Evolutionary conservation across 2,797 vertebrate genomes (phyloP).

Genomic region (Moxostoma hubbsi): DNA sequence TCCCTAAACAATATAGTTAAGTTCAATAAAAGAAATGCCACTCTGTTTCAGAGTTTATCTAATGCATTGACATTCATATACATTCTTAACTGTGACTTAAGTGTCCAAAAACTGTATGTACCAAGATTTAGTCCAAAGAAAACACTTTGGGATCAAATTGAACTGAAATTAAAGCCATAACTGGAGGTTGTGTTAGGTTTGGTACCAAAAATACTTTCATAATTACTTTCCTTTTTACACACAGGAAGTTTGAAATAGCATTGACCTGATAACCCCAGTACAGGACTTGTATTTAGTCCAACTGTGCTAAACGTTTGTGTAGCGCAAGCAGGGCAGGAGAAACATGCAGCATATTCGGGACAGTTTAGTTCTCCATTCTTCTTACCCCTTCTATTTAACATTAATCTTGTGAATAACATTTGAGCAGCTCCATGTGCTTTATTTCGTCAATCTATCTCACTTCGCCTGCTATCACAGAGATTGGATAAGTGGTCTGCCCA

Average conservation of each 20-base stretch:
- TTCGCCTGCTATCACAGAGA: background rate
- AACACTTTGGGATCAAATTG: background rate
- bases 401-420: background rate
- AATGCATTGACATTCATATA: no score
- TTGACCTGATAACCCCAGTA: conserved; percentile 1
- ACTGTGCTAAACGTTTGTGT: background rate
- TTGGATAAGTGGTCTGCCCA: background rate
- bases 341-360: background rate
- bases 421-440: background rate
- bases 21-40: no score
- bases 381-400: background rate
- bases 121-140: conserved; percentile 12
- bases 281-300: background rate
- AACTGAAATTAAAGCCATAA: conserved; percentile 3
- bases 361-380: background rate
- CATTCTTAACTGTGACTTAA: no score
- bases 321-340: no score
- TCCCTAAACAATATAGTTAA: no score
- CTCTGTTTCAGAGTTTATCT: no score
- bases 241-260: background rate
- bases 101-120: background rate
- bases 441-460: background rate
- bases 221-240: conserved; percentile 11
- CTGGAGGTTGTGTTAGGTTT: background rate
- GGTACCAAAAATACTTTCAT: conserved; percentile 10